A percentile compares a stretch with the other conserved stretches of the same genome.
Conservation (phyloP, 1,140 invertebrate species). For the Elysia chlorotica region DNA sequence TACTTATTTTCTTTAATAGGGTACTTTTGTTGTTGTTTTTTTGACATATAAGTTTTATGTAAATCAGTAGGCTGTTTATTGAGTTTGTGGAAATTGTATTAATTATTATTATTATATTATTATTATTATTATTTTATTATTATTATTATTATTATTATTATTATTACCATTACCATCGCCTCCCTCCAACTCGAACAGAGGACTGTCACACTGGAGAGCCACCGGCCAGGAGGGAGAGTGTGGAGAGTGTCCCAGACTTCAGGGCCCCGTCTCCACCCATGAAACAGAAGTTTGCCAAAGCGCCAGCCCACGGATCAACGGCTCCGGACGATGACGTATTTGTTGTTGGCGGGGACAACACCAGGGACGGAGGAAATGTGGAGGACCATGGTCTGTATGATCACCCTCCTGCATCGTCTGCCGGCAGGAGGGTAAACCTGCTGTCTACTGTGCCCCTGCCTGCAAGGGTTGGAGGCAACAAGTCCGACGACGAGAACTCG, state of each 20-base stretch:
- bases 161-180: no score
- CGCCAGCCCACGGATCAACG: not conserved
- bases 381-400: slow-evolving; percentile 31
- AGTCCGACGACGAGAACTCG: slow-evolving; percentile 26
- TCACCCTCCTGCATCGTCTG: slow-evolving; percentile 27
- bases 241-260: slow-evolving; percentile 50
- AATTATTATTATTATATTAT: no score
- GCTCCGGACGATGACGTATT: slow-evolving; percentile 25
- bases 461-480: not conserved
- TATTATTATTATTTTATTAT: no score
- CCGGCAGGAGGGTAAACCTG: not conserved
- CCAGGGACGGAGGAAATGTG: slow-evolving; percentile 11
- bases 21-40: no score
- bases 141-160: no score
- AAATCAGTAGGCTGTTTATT: no score
- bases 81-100: no score
- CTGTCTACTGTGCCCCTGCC: no score
- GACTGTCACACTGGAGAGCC: slow-evolving; percentile 83
- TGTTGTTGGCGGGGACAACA: not conserved
- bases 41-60: no score
- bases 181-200: slow-evolving; percentile 68
- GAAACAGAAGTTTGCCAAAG: slow-evolving; percentile 5
- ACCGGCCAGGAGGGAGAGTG: slow-evolving; percentile 33
- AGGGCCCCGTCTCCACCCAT: slow-evolving; percentile 44
- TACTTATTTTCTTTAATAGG: no score